Evolutionary conservation across 2,888 invertebrate genomes (phyloP).

Genomic region (Thyatira batis): DNA sequence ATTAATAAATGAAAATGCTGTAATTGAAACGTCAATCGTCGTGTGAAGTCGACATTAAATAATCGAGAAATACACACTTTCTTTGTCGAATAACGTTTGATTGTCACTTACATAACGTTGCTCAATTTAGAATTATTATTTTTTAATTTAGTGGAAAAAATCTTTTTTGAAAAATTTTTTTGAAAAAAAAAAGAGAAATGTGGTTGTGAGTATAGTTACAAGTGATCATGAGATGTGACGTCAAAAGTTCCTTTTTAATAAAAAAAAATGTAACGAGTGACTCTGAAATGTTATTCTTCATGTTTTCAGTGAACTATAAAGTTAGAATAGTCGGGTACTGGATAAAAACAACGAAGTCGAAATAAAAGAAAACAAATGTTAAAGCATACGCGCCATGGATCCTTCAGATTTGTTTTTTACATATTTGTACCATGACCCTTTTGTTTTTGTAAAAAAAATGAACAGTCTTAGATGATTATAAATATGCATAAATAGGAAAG

Average conservation of each 20-base stretch:
- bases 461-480: conserved; percentile 6
- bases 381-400: conserved; percentile 1
- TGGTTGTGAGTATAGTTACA: conserved; percentile 73
- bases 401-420: conserved; percentile 8
- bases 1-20: not conserved
- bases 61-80: not conserved
- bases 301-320: conserved; percentile 26
- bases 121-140: conserved; percentile 70
- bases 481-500: conserved; percentile 32
- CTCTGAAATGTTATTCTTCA: conserved; percentile 72
- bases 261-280: conserved; percentile 50
- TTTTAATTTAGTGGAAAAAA: conserved; percentile 43
- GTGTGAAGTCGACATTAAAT: conserved; percentile 1
- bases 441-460: conserved; percentile 13
- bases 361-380: conserved; percentile 9
- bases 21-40: conserved; percentile 9
- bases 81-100: conserved; percentile 69
- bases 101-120: conserved; percentile 68
- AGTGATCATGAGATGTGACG: conserved; percentile 38
- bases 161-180: conserved; percentile 41
- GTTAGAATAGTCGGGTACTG: conserved; percentile 31
- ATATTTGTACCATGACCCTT: conserved; percentile 8
- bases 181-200: conserved; percentile 49
- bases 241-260: conserved; percentile 59
- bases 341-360: conserved; percentile 41